Percentiles rank a stretch among this genome's conserved stretches.
phyloP scores from a whole-genome alignment of 2,888 invertebrate species.

The Trachelus stipa region DNA sequence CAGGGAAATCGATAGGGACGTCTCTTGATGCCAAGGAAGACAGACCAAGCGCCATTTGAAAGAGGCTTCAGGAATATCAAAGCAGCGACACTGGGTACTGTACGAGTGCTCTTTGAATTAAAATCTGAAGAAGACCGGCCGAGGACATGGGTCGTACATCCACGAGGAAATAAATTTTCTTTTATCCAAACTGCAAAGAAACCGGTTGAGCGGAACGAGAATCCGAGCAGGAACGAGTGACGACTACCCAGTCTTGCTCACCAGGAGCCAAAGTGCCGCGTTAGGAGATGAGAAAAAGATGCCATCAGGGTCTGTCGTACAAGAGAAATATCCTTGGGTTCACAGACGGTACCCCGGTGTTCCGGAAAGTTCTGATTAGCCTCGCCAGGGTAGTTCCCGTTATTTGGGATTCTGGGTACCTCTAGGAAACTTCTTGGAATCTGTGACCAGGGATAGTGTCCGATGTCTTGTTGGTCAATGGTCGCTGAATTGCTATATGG shows the following conservation, averaged over 20 bases:
- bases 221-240: neutral
- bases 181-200: neutral
- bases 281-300: neutral
- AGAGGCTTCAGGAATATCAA: neutral
- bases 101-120: neutral
- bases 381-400: neutral
- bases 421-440: neutral
- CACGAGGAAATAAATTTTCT: neutral
- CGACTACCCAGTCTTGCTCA: neutral
- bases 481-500: neutral
- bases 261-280: neutral
- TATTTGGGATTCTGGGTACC: neutral
- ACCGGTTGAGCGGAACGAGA: neutral
- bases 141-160: neutral
- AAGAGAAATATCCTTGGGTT: neutral
- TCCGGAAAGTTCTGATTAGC: neutral
- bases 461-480: conserved; percentile 1
- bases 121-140: neutral
- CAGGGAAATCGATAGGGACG: neutral
- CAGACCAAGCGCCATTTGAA: neutral
- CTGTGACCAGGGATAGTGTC: neutral
- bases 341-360: neutral
- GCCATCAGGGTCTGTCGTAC: neutral
- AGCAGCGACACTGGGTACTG: neutral
- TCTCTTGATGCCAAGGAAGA: neutral